Evolutionary conservation across 2,113 vertebrate genomes (phyloP), one percentile per base, ranked within the genome.

Genomic region (Dermatemys mawii): DNA sequence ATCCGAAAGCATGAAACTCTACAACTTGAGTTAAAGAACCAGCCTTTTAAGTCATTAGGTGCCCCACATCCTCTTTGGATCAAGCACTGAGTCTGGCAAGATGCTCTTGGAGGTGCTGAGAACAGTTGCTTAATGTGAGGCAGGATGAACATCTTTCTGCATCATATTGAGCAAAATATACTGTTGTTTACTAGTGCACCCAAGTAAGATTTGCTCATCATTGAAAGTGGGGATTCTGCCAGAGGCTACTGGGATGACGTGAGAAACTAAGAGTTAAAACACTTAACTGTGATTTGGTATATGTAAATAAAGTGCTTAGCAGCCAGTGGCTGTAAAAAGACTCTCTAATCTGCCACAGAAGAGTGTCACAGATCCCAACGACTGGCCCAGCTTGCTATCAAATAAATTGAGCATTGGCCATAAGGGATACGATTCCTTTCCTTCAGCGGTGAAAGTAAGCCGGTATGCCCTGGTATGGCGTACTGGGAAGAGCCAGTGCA

Each of bases 281-380:
- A 67, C 17, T 67, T 19, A 67, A 67, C 16, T 2, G 7, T 48
- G 75, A 80, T 41, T 53, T 53, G 84, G 86, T 26, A 7, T 84
- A 6, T 88, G 10, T 16, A 11, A 48, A 26, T 41, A 44, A 12
- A 54, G 41, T 22, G 53, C 2, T 13, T 35, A 29, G 49, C 50
- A 70, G 41, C 16, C 60, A 63, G 60, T n/a, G 32, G 60, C 60
- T n/a, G 50, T 21, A 14, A 11, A 87, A 55, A 79, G 12, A 27
- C 4, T 2, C 70, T 24, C 41, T 46, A 78, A 27, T 46, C 44
- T 53, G 41, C 9, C 13, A 54, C 63, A 5, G 44, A 83, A 89
- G 6, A 46, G 38, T 0, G 0, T 14, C 50, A 9, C 81, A 35
- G 11, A 79, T 19, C 38, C 49, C 73, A 51, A 19, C 21, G 16